Percentiles rank a stretch among this genome's conserved stretches.
Conservation (phyloP, 2,888 invertebrate genomes). For the Heteromurus nitidus region DNA sequence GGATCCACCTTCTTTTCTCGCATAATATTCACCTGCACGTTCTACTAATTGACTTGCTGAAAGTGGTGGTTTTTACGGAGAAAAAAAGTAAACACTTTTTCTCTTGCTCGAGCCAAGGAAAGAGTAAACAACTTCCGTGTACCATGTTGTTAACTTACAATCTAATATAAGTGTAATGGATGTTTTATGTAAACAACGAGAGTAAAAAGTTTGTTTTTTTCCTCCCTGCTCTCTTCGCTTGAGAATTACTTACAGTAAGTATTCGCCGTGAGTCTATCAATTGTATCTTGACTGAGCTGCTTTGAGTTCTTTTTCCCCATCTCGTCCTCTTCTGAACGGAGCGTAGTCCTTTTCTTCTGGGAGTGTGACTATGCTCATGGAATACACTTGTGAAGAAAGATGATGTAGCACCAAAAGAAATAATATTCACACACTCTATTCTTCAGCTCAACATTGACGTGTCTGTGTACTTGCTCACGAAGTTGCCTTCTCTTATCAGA, state of each 20-base stretch:
- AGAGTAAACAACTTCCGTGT: slow-evolving; percentile 51
- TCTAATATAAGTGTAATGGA: slow-evolving; percentile 42
- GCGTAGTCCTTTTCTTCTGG: slow-evolving; percentile 58
- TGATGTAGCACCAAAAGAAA: slow-evolving; percentile 37
- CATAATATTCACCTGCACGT: slow-evolving; percentile 18
- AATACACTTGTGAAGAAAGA: slow-evolving; percentile 46
- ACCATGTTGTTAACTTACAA: background rate
- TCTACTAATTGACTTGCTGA: slow-evolving; percentile 51
- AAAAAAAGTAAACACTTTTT: slow-evolving; percentile 49
- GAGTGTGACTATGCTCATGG: slow-evolving; percentile 59
- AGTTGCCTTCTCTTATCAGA: slow-evolving; percentile 31
- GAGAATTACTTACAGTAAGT: slow-evolving; percentile 90
- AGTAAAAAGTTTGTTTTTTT: background rate
- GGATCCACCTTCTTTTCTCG: slow-evolving; percentile 11
- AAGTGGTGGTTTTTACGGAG: slow-evolving; percentile 36
- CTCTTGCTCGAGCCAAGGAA: slow-evolving; percentile 22
- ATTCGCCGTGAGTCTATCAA: slow-evolving; percentile 91
- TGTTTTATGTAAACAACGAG: slow-evolving; percentile 54
- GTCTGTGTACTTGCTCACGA: background rate
- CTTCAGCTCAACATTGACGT: background rate
- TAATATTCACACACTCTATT: slow-evolving; percentile 40
- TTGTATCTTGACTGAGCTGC: slow-evolving; percentile 95
- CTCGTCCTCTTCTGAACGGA: slow-evolving; percentile 62
- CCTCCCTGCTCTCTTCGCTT: background rate
- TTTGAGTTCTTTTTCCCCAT: slow-evolving; percentile 98